These are phyloP conservation scores for Tribolium freemani DNA, from an alignment of 2,888 invertebrate species.

Conservation along the genomic window DNA sequence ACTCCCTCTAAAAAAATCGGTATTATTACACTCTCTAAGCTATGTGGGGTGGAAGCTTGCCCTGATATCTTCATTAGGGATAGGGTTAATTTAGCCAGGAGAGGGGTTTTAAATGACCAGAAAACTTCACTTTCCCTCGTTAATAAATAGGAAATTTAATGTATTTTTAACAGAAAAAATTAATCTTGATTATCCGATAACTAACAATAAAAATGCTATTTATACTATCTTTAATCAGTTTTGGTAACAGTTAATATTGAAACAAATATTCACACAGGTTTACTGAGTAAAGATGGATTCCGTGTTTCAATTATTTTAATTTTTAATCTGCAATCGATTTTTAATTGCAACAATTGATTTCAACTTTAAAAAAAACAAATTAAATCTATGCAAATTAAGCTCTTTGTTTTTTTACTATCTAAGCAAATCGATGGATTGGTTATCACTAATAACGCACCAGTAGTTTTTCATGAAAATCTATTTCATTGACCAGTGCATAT, in stretches of 20 bases:
- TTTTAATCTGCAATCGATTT: neutral
- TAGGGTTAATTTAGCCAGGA: neutral
- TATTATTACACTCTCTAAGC: neutral
- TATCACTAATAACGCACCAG: no score
- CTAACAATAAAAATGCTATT: no score
- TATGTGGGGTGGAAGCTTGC: neutral
- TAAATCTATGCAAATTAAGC: neutral
- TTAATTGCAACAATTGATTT: neutral
- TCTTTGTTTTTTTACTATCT: neutral
- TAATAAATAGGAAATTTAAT: no score
- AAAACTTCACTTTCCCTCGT: neutral
- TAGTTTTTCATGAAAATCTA: no score
- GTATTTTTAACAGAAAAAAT: no score
- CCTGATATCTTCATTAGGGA: conserved; percentile 1
- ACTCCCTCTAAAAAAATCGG: neutral
- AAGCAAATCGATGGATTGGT: no score
- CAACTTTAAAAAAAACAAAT: neutral
- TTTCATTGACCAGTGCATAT: no score
- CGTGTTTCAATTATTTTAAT: neutral
- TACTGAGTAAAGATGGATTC: neutral
- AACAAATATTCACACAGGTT: neutral
- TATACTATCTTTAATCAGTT: neutral
- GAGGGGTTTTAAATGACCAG: neutral
- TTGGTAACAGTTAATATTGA: neutral
- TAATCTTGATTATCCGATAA: no score